A percentile compares a stretch with the other conserved stretches of the same genome.
These are phyloP conservation scores for Drosophila leontia DNA, from an alignment of 1,140 invertebrate genomes.

Conservation along the genomic window DNA sequence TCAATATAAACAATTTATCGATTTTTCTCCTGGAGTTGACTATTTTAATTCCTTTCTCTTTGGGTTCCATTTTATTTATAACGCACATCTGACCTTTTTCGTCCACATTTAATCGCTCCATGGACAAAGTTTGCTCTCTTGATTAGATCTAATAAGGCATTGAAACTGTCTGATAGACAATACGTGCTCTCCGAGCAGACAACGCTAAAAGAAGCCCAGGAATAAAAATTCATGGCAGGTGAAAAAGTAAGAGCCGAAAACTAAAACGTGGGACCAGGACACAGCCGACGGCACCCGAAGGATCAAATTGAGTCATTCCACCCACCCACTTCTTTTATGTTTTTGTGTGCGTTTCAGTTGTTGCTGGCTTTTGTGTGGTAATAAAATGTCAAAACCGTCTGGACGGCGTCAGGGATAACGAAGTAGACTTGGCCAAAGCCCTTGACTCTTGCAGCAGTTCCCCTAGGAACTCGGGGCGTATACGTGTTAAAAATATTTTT, in stretches of 20 bases:
- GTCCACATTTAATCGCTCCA: constrained; percentile 3
- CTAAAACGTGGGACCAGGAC: constrained; percentile 1
- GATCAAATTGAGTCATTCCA: constrained; percentile 16
- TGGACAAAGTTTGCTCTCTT: constrained; percentile 13
- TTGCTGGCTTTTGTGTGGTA: constrained; percentile 13
- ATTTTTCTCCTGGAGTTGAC: neutral
- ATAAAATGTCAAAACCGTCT: constrained; percentile 20
- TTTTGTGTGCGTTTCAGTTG: constrained; percentile 11
- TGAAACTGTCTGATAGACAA: constrained; percentile 19
- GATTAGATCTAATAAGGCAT: constrained; percentile 23
- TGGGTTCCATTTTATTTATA: neutral
- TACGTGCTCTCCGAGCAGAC: constrained; percentile 7
- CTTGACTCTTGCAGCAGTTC: neutral
- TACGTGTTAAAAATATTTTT: constrained; percentile 8
- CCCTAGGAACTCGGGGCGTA: neutral
- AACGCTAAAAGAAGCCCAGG: neutral
- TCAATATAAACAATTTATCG: neutral
- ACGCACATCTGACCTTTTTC: constrained; percentile 1
- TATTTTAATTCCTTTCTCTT: neutral
- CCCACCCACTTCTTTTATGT: neutral
- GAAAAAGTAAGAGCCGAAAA: neutral
- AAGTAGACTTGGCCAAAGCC: constrained; percentile 11
- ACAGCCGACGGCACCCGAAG: constrained; percentile 5
- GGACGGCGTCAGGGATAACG: constrained; percentile 15
- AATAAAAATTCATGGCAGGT: constrained; percentile 4